Evolutionary conservation across 2,888 invertebrate genomes (phyloP), one percentile per base, ranked within the genome.

Genomic region (Tetragnatha montana): DNA sequence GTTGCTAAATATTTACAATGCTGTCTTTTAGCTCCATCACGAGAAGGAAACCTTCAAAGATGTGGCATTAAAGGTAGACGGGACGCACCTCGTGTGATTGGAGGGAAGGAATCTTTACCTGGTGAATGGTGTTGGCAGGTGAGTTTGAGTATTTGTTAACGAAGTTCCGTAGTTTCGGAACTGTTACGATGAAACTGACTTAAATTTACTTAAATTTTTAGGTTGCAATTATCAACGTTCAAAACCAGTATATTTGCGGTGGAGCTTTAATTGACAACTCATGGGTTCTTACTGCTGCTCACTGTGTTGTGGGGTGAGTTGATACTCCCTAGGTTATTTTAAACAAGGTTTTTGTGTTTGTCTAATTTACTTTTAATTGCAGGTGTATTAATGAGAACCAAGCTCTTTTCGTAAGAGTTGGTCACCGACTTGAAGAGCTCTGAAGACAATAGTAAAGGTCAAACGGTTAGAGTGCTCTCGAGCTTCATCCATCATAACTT

Each of bases 401-500:
- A 81, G 97, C 97, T 6, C 97, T 98, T 92, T 98, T 97, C 93
- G 97, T 98, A 14, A 95, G 98, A 76, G 98, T 98, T 0, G 98
- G 98, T 98, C 93, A 97, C 97, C 93, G 98, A 98, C 94, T 94
- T 98, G 91, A 98, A 97, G 0, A 95, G 97, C 89, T 97, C 97
- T 93, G 97, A 97, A 93, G 98, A 97, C 51, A 97, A 97, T 92
- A 97, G 97, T 0, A 82, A 76, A 6, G 90, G 91, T 22, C 90
- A 92, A 79, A 92, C 91, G 12, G 97, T 97, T 12, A 97, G 98
- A 94, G 98, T 98, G 1, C 97, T 97, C 82, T 98, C 98, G 83
- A 98, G 97, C 0, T 98, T 98, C 93, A 98, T 98, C 91, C 98
- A 98, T 93, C 98, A 98, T 94, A 98, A 98, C 94, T 98, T 98